Conservation (phyloP, 2,113 vertebrate genomes). For the Urocitellus parryii region DNA sequence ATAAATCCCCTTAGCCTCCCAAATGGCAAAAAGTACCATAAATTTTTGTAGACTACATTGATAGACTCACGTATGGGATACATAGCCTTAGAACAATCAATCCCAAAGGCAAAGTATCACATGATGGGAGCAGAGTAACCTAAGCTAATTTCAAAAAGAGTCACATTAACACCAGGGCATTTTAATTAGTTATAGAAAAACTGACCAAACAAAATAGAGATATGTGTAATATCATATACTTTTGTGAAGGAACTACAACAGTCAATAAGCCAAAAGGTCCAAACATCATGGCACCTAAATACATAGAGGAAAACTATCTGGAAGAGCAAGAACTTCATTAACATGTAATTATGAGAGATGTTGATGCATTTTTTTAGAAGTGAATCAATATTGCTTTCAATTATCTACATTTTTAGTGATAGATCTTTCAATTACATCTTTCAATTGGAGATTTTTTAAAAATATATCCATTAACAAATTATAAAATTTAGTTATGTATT, state of each 20-base stretch:
- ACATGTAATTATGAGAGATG: not conserved
- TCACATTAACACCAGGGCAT: not conserved
- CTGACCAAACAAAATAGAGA: not conserved
- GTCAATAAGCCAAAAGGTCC: not conserved
- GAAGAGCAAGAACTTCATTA: not conserved
- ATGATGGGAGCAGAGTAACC: not conserved
- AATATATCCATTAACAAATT: not conserved
- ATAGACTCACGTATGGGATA: not conserved
- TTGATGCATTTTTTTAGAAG: not conserved
- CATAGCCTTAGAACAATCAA: not conserved
- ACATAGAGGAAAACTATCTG: not conserved
- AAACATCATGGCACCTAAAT: not conserved
- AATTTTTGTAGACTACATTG: not conserved
- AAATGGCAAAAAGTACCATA: not conserved
- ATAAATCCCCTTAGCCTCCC: not conserved
- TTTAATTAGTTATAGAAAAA: not conserved
- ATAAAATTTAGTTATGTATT: conserved; percentile 18
- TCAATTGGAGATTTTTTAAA: not conserved
- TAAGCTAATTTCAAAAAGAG: not conserved
- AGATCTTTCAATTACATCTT: not conserved
- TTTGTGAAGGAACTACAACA: not conserved
- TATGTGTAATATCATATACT: not conserved
- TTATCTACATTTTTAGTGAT: not conserved
- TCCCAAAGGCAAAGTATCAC: not conserved
- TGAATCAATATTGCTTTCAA: not conserved